Evolutionary conservation across 53 echinoderm and acorn worm species (phyloP).

Genomic region (Glandiceps talaboti): DNA sequence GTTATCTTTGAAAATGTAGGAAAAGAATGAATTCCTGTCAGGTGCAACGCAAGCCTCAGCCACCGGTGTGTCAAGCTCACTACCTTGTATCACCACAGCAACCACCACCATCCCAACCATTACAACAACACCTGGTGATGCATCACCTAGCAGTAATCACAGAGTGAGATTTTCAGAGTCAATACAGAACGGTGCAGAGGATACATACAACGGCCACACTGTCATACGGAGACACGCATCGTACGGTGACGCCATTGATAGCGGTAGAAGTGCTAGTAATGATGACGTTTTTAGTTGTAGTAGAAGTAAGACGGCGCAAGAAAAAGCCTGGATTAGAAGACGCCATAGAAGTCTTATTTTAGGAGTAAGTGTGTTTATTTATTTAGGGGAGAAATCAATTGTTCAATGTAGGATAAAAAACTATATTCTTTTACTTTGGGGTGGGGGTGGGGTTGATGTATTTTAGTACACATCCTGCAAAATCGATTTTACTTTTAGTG

Average conservation of each 20-base stretch:
- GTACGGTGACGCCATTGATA: not conserved
- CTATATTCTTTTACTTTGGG: too few relatives aligned
- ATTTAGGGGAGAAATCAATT: too few relatives aligned
- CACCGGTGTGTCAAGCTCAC: not conserved
- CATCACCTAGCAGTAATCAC: not conserved
- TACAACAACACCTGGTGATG: not conserved
- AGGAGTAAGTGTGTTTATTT: not conserved
- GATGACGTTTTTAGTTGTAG: not conserved
- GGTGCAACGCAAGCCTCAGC: not conserved
- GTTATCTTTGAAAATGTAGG: too few relatives aligned
- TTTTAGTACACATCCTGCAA: too few relatives aligned
- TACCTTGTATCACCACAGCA: not conserved
- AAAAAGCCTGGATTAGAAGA: not conserved
- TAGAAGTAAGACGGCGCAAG: not conserved
- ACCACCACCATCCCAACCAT: not conserved
- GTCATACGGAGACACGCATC: not conserved
- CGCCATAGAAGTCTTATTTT: not conserved
- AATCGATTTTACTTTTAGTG: too few relatives aligned
- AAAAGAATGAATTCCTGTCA: not conserved
- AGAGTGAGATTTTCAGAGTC: not conserved
- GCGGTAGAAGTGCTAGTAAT: not conserved
- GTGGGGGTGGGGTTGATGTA: too few relatives aligned
- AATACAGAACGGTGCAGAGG: not conserved
- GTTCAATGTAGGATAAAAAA: too few relatives aligned
- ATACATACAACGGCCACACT: not conserved